Evolutionary conservation across 2,888 invertebrate species (phyloP), one percentile per base, ranked within the genome.

Genomic region (Achlya flavicornis): DNA sequence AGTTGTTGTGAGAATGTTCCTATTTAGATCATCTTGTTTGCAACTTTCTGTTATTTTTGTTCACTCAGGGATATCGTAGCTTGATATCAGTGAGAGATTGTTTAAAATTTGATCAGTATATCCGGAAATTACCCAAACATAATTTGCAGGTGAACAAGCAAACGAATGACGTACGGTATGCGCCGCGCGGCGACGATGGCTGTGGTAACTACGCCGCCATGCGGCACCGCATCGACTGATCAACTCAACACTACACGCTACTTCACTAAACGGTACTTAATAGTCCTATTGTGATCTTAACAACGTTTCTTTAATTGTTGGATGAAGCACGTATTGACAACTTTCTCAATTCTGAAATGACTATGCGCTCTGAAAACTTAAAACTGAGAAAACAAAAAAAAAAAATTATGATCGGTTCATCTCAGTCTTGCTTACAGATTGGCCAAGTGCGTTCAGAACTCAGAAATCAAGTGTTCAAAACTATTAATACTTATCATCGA

Each of bases 91-190:
- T 10, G 38, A 38, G 3, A 10, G 38, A 10, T 1, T 38, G n/a
- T 7, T 38, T 10, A 1, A 10, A 10, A 38, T 41, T 1, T 12
- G 3, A 3, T 3, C 3, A 4, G 1, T 12, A 12, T 4, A 26
- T 26, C 2, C 26, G 26, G 26, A 26, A 2, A 26, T 26, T 26
- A 26, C 26, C 26, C 26, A 12, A 12, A 41, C 12, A 41, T 12
- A 46, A n/a, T 46, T 66, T 73, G 4, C 78, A 93, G 93, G 91
- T 58, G 92, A 93, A 72, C 91, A 91, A 67, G 70, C 88, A 43
- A 88, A 76, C 67, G 92, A 92, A 90, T 93, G 92, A 93, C 90
- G 81, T 74, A 83, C 74, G 75, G 81, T 74, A 58, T 69, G 67
- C 61, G 72, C 74, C 68, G 72, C 79, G 63, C 81, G 86, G 64